phyloP scores from a whole-genome alignment of 2,888 invertebrate species.

The Drosophila prolongata region DNA sequence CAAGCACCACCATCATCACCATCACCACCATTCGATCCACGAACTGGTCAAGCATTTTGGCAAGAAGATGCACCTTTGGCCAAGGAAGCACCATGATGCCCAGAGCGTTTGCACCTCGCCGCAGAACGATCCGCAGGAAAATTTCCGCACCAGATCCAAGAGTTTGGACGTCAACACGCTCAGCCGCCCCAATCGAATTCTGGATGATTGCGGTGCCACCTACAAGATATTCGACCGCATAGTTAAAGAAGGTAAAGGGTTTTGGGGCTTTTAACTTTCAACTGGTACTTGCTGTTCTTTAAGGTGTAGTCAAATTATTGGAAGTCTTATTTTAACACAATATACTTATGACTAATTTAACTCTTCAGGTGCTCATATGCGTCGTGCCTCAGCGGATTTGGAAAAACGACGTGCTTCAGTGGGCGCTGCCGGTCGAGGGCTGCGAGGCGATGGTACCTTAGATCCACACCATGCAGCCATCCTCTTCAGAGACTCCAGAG shows the following conservation, averaged over 20 bases:
- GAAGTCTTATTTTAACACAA: not conserved
- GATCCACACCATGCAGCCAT: slow-evolving; percentile 96
- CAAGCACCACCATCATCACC: slow-evolving; percentile 63
- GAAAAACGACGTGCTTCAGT: slow-evolving; percentile 92
- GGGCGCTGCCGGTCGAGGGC: slow-evolving; percentile 86
- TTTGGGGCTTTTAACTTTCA: not conserved
- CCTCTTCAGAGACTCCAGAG: slow-evolving; percentile 95
- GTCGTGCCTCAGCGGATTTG: slow-evolving; percentile 91
- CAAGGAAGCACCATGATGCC: slow-evolving; percentile 87
- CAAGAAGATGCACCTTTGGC: slow-evolving; percentile 90
- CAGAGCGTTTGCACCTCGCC: slow-evolving; percentile 85
- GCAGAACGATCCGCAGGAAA: slow-evolving; percentile 86
- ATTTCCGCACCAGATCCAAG: slow-evolving; percentile 91
- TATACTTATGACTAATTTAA: not conserved
- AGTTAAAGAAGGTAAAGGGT: slow-evolving; percentile 88
- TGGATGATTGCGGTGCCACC: slow-evolving; percentile 92
- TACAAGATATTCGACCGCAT: slow-evolving; percentile 93
- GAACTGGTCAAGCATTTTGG: slow-evolving; percentile 91
- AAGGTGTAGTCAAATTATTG: not conserved
- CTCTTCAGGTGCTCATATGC: slow-evolving; percentile 89
- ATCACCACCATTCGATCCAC: slow-evolving; percentile 89
- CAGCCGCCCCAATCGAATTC: slow-evolving; percentile 85
- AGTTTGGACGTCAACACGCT: slow-evolving; percentile 88
- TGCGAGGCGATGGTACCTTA: slow-evolving; percentile 88
- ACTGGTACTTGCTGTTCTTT: slow-evolving; percentile 70